A percentile compares a stretch with the other conserved stretches of the same genome.
Conservation (phyloP, 2,113 vertebrate species). For the Mobula birostris region DNA sequence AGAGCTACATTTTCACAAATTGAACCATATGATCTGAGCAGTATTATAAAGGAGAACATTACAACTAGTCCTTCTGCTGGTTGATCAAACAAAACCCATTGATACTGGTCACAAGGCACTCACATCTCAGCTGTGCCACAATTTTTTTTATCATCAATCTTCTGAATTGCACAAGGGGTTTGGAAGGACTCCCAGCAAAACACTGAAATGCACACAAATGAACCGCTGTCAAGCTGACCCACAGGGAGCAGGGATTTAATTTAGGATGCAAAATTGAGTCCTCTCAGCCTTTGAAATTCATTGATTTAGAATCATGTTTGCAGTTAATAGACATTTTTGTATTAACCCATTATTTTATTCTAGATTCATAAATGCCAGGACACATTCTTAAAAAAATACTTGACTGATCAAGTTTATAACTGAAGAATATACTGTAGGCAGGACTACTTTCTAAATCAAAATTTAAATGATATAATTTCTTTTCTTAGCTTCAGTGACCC, state of each 20-base stretch:
- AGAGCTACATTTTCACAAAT: not conserved
- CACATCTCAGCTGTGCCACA: not conserved
- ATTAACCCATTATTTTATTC: not conserved
- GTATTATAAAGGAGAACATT: not conserved
- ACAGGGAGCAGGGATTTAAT: not conserved
- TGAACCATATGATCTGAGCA: not conserved
- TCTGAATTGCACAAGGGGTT: not conserved
- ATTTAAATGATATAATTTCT: not conserved
- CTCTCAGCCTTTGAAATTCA: constrained; percentile 11
- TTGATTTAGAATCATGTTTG: not conserved
- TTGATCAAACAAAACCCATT: not conserved
- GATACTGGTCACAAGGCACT: not conserved
- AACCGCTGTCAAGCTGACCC: not conserved
- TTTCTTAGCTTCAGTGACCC: not conserved
- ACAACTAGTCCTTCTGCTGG: not conserved
- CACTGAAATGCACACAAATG: constrained; percentile 3
- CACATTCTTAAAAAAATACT: not conserved
- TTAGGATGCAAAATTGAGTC: not conserved
- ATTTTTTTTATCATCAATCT: not conserved
- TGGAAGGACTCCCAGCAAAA: not conserved
- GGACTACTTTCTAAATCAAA: not conserved
- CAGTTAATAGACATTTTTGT: not conserved
- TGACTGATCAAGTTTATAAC: not conserved
- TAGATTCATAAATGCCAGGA: not conserved
- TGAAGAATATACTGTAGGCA: not conserved